Conservation (phyloP, 2,888 invertebrate species). For the Lochmaea crataegi region DNA sequence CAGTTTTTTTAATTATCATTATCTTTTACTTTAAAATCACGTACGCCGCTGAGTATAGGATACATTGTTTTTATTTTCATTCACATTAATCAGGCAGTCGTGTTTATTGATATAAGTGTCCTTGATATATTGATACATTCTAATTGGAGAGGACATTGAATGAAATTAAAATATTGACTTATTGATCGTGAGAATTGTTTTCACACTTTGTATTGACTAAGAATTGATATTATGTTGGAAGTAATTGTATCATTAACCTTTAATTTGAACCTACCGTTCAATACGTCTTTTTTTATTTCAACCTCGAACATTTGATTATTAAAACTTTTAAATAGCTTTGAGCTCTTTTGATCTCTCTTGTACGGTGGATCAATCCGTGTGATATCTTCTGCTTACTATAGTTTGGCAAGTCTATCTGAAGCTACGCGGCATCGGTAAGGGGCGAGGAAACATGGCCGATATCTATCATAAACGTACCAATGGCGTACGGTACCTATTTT, state of each 20-base stretch:
- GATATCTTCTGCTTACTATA: no score
- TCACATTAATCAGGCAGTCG: not conserved
- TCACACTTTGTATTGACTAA: not conserved
- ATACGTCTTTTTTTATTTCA: not conserved
- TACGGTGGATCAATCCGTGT: no score
- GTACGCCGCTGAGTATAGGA: not conserved
- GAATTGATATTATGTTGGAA: not conserved
- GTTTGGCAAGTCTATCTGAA: no score
- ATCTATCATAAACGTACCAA: no score
- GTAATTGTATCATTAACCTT: not conserved
- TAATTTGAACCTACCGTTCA: not conserved
- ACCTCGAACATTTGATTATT: no score
- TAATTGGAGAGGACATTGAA: slow-evolving; percentile 1
- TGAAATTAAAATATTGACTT: not conserved
- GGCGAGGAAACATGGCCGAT: no score
- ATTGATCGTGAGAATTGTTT: slow-evolving; percentile 5
- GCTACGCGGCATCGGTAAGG: no score
- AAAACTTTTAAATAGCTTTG: no score
- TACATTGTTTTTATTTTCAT: not conserved
- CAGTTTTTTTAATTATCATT: no score
- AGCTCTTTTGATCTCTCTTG: no score
- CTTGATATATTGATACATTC: slow-evolving; percentile 5
- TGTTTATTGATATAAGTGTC: not conserved
- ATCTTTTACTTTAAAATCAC: not conserved
- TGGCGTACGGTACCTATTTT: no score